Conservation (phyloP, 2,797 vertebrate genomes). For the Scolopax bukidnonensis region DNA sequence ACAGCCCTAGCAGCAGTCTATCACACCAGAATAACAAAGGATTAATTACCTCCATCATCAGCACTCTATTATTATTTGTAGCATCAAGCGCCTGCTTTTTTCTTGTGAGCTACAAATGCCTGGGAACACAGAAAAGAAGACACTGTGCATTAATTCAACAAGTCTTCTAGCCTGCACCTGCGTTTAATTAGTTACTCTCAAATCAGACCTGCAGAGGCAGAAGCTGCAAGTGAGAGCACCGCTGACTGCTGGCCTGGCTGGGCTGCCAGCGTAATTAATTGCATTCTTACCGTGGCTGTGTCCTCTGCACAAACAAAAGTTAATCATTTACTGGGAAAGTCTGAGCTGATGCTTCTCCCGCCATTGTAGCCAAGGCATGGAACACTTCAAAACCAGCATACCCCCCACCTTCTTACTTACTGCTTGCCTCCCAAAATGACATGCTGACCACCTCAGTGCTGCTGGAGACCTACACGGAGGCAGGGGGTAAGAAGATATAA, state of each 20-base stretch:
- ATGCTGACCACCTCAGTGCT: not conserved
- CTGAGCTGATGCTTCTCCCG: not conserved
- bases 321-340: conserved; percentile 31
- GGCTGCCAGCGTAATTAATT: conserved; percentile 45
- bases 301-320: conserved; percentile 34
- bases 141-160: conserved; percentile 56
- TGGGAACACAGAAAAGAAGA: conserved; percentile 46
- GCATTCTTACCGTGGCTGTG: conserved; percentile 9
- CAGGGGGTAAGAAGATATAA: not conserved
- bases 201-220: conserved; percentile 53
- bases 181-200: conserved; percentile 55
- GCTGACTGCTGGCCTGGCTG: conserved; percentile 33
- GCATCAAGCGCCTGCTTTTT: conserved; percentile 10
- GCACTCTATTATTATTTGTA: conserved; percentile 53
- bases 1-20: conserved; percentile 48
- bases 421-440: not conserved
- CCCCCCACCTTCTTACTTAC: not conserved
- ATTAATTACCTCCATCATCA: conserved; percentile 48
- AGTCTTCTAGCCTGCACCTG: conserved; percentile 63
- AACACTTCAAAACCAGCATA: not conserved
- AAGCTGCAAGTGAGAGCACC: conserved; percentile 4
- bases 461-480: not conserved
- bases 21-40: conserved; percentile 47
- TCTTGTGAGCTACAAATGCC: conserved; percentile 38
- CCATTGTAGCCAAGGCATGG: not conserved